phyloP scores from a whole-genome alignment of 2,797 vertebrate species.

The Oreonectes daqikongensis region DNA sequence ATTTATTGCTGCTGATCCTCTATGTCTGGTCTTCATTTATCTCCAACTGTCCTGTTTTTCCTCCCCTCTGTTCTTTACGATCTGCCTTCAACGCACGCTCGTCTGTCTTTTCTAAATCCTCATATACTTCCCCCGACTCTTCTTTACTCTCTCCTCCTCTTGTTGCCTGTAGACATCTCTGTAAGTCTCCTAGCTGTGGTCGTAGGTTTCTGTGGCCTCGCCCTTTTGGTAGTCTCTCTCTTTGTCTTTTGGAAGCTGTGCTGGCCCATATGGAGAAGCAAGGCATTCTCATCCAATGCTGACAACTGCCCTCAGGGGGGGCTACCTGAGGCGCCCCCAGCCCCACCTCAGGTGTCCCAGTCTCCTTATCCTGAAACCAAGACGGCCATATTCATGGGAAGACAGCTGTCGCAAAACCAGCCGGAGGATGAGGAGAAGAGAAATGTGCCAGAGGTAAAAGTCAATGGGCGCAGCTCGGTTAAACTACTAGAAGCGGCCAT shows the following conservation, averaged over 20 bases:
- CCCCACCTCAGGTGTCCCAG: constrained; percentile 45
- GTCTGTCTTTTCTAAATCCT: constrained; percentile 18
- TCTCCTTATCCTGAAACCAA: constrained; percentile 58
- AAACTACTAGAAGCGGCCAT: constrained; percentile 89
- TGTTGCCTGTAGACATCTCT: constrained; percentile 88
- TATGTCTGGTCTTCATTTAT: constrained; percentile 59
- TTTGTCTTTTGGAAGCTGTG: constrained; percentile 99
- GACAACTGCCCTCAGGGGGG: constrained; percentile 77
- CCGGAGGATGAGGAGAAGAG: constrained; percentile 82
- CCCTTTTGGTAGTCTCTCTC: constrained; percentile 94
- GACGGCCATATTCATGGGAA: constrained; percentile 4
- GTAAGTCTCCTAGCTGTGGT: constrained; percentile 96
- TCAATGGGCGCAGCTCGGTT: constrained; percentile 79
- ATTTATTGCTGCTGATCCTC: constrained; percentile 58
- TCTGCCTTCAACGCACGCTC: constrained; percentile 70
- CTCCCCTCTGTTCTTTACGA: constrained; percentile 76
- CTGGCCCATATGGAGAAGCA: constrained; percentile 97
- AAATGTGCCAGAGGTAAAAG: constrained; percentile 75
- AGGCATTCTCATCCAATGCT: constrained; percentile 78
- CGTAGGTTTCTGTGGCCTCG: constrained; percentile 98
- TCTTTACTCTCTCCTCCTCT: constrained; percentile 53
- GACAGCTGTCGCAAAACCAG: constrained; percentile 42
- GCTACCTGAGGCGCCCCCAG: constrained; percentile 74
- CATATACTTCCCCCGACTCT: constrained; percentile 19
- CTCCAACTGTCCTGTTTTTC: constrained; percentile 51